A percentile compares a stretch with the other conserved stretches of the same genome.
These are phyloP conservation scores for Lasioglossum lativentre DNA, from an alignment of 2,888 invertebrate species.

Conservation along the genomic window DNA sequence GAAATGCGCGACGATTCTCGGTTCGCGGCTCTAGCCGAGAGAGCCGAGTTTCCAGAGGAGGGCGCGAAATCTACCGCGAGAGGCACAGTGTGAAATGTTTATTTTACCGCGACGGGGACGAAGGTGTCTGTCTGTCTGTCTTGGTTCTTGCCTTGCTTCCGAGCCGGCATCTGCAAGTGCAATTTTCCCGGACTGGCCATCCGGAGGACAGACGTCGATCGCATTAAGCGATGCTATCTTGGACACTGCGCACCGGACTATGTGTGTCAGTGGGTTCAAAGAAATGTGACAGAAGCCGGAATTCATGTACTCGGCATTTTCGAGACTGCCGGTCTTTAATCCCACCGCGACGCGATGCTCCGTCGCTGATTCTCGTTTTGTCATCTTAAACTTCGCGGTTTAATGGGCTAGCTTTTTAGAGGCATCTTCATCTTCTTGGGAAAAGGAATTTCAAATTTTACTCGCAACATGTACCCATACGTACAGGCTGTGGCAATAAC, in stretches of 20 bases:
- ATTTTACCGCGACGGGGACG: constrained; percentile 24
- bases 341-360: too few species aligned
- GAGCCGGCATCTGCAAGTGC: background rate
- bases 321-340: constrained; percentile 18
- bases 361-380: background rate
- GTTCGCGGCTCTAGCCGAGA: background rate
- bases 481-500: too few species aligned
- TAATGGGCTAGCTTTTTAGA: background rate
- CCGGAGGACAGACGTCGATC: constrained; percentile 17
- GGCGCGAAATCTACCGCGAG: background rate
- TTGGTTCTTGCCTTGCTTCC: background rate
- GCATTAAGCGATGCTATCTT: constrained; percentile 41
- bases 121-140: background rate
- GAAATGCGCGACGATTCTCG: constrained; percentile 19
- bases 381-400: background rate
- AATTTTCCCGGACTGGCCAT: constrained; percentile 22
- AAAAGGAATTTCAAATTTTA: too few species aligned
- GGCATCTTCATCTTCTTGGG: too few species aligned
- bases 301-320: constrained; percentile 33
- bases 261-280: constrained; percentile 40
- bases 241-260: constrained; percentile 8
- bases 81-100: constrained; percentile 19
- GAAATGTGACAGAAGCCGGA: constrained; percentile 44
- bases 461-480: too few species aligned
- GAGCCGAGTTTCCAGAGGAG: background rate